Evolutionary conservation across 23 tunicate species (phyloP).

Genomic region (Phallusia fumigata): DNA sequence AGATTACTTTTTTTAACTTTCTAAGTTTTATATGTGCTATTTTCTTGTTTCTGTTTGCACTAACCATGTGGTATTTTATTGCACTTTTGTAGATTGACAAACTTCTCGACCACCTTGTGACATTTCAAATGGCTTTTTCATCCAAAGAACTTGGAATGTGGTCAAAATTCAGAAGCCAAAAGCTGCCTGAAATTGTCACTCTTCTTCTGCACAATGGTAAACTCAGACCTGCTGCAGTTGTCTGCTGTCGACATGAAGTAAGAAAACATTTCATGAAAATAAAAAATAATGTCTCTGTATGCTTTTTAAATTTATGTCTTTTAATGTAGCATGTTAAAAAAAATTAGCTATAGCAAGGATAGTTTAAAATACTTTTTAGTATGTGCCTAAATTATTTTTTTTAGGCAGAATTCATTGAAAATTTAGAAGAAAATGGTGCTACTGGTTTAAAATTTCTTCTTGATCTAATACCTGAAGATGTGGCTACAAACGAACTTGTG

Average conservation of each 20-base stretch:
- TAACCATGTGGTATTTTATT: too few species aligned
- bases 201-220: conserved; percentile 37
- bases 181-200: conserved; percentile 40
- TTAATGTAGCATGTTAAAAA: too few species aligned
- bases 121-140: conserved; percentile 63
- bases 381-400: too few species aligned
- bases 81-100: conserved; percentile 51
- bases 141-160: conserved; percentile 18
- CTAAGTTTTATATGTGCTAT: too few species aligned
- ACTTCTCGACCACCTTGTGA: conserved; percentile 52
- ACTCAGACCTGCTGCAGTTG: conserved; percentile 46
- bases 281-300: too few species aligned
- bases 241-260: conserved; percentile 71
- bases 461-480: conserved; percentile 34
- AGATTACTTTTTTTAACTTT: too few species aligned
- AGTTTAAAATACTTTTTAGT: background rate
- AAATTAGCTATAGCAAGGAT: too few species aligned
- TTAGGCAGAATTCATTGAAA: conserved; percentile 19
- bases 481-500: conserved; percentile 20
- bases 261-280: background rate
- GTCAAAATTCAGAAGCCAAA: conserved; percentile 38
- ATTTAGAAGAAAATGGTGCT: conserved; percentile 37
- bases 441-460: conserved; percentile 24
- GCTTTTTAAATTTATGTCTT: too few species aligned
- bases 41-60: too few species aligned